phyloP scores from a whole-genome alignment of 1,140 invertebrate genomes.

The Pollicipes pollicipes region DNA sequence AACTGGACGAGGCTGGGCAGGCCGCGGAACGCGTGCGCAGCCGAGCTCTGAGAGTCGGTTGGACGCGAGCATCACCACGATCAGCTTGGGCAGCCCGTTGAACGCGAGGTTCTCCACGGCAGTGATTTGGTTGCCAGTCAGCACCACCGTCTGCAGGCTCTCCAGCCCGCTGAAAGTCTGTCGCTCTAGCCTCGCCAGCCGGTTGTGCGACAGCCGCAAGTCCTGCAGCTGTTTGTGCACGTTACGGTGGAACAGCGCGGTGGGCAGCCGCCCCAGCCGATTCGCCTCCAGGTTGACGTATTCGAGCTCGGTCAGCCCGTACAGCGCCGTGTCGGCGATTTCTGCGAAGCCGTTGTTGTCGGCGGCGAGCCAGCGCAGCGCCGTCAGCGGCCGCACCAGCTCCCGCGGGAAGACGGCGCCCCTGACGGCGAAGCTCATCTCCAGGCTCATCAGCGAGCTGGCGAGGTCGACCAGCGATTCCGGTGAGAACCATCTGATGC shows the following conservation, averaged over 20 bases:
- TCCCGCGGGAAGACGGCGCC: slow-evolving; percentile 56
- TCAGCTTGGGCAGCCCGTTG: slow-evolving; percentile 42
- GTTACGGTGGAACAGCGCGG: slow-evolving; percentile 39
- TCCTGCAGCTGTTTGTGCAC: slow-evolving; percentile 55
- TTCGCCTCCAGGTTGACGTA: slow-evolving; percentile 78
- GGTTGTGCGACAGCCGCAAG: slow-evolving; percentile 54
- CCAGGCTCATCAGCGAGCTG: slow-evolving; percentile 54
- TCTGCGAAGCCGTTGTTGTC: slow-evolving; percentile 54
- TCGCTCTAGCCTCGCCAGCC: slow-evolving; percentile 37
- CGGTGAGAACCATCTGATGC: slow-evolving; percentile 52
- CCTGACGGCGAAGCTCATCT: slow-evolving; percentile 58
- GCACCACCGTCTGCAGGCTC: slow-evolving; percentile 45
- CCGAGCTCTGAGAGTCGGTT: slow-evolving; percentile 22
- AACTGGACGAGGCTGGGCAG: slow-evolving; percentile 45
- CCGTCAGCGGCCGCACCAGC: slow-evolving; percentile 45
- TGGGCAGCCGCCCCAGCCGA: slow-evolving; percentile 22
- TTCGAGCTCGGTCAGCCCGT: slow-evolving; percentile 38
- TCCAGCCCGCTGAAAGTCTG: slow-evolving; percentile 43
- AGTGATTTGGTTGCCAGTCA: slow-evolving; percentile 49
- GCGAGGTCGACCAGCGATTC: slow-evolving; percentile 54
- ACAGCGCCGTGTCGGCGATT: slow-evolving; percentile 19
- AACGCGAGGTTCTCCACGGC: slow-evolving; percentile 38
- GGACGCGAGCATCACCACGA: slow-evolving; percentile 43
- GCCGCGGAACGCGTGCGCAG: slow-evolving; percentile 39
- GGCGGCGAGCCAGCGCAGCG: slow-evolving; percentile 62